Percentiles rank a stretch among this genome's conserved stretches.
phyloP scores from a whole-genome alignment of 2,113 vertebrate genomes.

The Fulica atra region DNA sequence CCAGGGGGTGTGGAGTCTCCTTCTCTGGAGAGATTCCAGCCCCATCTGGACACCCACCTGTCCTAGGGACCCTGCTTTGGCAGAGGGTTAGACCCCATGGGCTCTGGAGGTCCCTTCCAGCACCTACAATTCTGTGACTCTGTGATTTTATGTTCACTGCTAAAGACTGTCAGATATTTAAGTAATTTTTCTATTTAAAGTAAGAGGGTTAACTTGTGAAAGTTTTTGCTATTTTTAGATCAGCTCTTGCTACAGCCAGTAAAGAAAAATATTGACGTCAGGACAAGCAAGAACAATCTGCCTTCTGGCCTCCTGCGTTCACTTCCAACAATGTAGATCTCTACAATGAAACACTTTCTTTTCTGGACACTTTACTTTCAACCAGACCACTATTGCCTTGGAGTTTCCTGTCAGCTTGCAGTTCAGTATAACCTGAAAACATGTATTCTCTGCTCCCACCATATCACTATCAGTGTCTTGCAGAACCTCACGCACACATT shows the following conservation, averaged over 20 bases:
- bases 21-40: too few relatives aligned
- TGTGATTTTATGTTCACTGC: background rate
- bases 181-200: background rate
- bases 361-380: background rate
- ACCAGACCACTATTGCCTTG: background rate
- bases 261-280: background rate
- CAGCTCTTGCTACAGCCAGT: background rate
- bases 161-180: background rate
- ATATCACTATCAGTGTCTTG: background rate
- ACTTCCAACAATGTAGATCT: background rate
- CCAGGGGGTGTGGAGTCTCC: too few relatives aligned
- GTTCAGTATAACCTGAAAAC: background rate
- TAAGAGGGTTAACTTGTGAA: background rate
- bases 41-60: too few relatives aligned
- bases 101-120: too few relatives aligned
- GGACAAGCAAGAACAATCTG: background rate
- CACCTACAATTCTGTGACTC: too few relatives aligned
- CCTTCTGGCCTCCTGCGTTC: rapidly evolving
- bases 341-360: background rate
- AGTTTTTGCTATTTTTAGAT: background rate
- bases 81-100: too few relatives aligned
- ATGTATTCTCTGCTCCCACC: background rate
- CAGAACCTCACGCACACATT: background rate
- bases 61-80: too few relatives aligned
- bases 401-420: background rate